Evolutionary conservation across 2,888 invertebrate genomes (phyloP), one percentile per base, ranked within the genome.

Genomic region (Epinotia brunnichana): DNA sequence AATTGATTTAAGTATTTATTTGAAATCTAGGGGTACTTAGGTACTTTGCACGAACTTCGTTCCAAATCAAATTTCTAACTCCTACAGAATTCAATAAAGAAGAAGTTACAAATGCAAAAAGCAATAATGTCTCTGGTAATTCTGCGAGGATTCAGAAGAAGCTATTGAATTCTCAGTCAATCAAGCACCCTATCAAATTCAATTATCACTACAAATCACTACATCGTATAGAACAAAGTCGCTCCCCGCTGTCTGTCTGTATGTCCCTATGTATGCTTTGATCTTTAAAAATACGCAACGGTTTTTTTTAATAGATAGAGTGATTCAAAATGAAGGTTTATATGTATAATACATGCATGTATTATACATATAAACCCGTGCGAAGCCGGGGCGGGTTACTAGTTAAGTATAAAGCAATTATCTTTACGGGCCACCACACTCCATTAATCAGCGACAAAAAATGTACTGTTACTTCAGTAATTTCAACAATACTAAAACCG

Each of bases 401-500:
- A 24, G 56, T 61, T 67, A 35, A 35, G 35, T 35, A 67, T 54
- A 68, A 56, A 66, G 54, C 48, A 68, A 72, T 54, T 67, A 48
- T 13, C n/a, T 73, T 53, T 63, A 41, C 64, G 51, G 66, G 59
- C 35, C 66, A 70, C 67, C 54, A 48, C 70, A 67, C 74, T 71
- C 53, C 44, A 68, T 59, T 68, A 74, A 72, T 62, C 61, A 64
- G 11, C 17, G 41, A 48, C 61, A 13, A 72, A 72, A 67, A 72
- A 67, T 51, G 54, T 21, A 57, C 68, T 70, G 70, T 70, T 62
- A 66, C 69, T 54, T 41, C 60, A 61, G 53, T 62, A 60, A 70
- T 74, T 74, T 76, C 66, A 68, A 69, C 67, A 76, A 75, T 64
- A 68, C 56, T 69, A 70, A 73, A 73, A 74, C 56, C 51, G 66